These are phyloP conservation scores for Tridacna gigas DNA, from an alignment of 2,888 invertebrate genomes.

Conservation along the genomic window DNA sequence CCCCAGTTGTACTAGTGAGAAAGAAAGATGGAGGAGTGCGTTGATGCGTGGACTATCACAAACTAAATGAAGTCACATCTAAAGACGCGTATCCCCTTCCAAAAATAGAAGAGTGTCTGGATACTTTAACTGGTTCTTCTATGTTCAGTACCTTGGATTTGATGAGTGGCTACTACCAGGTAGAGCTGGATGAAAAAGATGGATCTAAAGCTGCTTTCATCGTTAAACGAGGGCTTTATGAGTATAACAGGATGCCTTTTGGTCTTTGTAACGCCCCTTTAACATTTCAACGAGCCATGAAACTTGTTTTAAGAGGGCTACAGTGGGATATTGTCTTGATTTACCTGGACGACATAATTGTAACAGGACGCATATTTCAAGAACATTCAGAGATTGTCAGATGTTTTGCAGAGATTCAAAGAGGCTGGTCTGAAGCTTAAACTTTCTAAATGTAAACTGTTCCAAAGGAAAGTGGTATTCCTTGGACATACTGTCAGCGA, in stretches of 20 bases:
- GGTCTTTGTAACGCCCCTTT: conserved; percentile 1
- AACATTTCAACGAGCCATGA: not conserved
- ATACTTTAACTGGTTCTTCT: conserved; percentile 29
- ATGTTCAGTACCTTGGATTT: conserved; percentile 41
- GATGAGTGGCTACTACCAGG: conserved; percentile 49
- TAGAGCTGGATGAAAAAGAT: conserved; percentile 34
- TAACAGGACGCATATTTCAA: conserved; percentile 39
- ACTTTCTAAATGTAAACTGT: conserved; percentile 41
- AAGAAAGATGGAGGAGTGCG: not conserved
- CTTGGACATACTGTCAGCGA: conserved; percentile 26
- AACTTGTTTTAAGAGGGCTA: not conserved
- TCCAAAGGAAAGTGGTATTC: conserved; percentile 25
- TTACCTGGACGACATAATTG: conserved; percentile 54
- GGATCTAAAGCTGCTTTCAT: conserved; percentile 30
- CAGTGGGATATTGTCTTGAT: conserved; percentile 1
- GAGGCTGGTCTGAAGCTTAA: conserved; percentile 49
- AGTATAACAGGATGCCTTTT: conserved; percentile 9
- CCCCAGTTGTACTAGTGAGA: not conserved
- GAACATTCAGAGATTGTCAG: conserved; percentile 33
- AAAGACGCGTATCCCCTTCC: conserved; percentile 13
- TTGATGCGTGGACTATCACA: conserved; percentile 31
- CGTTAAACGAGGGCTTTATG: conserved; percentile 26
- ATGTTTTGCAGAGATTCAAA: conserved; percentile 42
- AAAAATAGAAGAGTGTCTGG: conserved; percentile 40
- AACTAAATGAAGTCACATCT: too few relatives aligned